Evolutionary conservation across 2,113 vertebrate genomes (phyloP), one percentile per base, ranked within the genome.

Genomic region (Semnopithecus entellus): DNA sequence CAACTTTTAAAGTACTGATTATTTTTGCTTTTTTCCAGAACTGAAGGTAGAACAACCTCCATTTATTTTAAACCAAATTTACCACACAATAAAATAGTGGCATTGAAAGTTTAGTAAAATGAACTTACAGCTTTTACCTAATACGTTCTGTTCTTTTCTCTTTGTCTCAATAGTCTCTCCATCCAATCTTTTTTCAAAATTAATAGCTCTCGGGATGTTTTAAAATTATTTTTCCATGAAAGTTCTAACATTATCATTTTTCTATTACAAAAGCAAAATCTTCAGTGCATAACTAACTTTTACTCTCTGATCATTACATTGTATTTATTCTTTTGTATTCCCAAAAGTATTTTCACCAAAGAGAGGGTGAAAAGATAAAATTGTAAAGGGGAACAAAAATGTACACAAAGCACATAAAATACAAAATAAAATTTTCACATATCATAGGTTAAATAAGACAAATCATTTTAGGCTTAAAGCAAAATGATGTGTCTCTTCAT

Each of bases 401-500:
- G 40, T 87, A 76, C 0, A 6, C 82, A 48, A 92, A 70, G 75
- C 22, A 52, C 23, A 50, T 76, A 90, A 96, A 95, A 25, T 3
- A 94, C 90, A 96, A 32, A 79, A 0, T 12, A 95, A 89, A 17
- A 4, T 95, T 3, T 95, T 90, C 11, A 48, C 8, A 70, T 61
- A 72, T 7, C 0, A 1, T 0, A 95, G 1, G 4, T 90, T 90
- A 25, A 88, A 93, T 91, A 97, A 92, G 27, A 91, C 2, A 88
- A 2, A 83, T 80, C 5, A 88, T 90, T 96, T 97, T 91, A 82
- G 45, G 4, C 12, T 9, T 96, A 81, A 64, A 20, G 61, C 7
- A 95, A 85, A 97, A 80, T 72, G 3, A 95, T 94, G 88, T 70
- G 2, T 70, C 48, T 92, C 50, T 96, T 97, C 32, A 92, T 94